Evolutionary conservation across 2,888 invertebrate genomes (phyloP).

Genomic region (Miltochrista miniata): DNA sequence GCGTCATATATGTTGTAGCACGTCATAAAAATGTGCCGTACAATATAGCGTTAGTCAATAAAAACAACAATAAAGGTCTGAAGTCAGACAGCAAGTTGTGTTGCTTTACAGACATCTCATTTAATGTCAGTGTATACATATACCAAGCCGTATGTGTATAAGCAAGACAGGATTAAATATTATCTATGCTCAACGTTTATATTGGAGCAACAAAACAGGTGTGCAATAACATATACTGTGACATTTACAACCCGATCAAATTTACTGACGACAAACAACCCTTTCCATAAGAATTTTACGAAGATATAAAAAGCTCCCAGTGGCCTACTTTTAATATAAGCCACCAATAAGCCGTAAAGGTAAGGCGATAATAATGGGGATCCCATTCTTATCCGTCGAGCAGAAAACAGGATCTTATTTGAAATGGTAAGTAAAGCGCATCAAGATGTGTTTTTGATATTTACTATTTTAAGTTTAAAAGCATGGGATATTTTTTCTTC

Average conservation of each 20-base stretch:
- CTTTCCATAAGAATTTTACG: neutral
- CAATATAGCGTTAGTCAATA: slow-evolving; percentile 14
- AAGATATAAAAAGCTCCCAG: slow-evolving; percentile 31
- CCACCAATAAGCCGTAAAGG: slow-evolving; percentile 25
- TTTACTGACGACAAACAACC: too few species aligned
- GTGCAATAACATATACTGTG: neutral
- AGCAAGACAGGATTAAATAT: too few species aligned
- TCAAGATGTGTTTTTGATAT: too few species aligned
- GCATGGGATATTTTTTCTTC: too few species aligned
- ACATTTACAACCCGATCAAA: too few species aligned
- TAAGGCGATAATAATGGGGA: slow-evolving; percentile 41
- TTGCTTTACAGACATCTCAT: too few species aligned
- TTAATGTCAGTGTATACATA: too few species aligned
- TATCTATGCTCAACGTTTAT: too few species aligned
- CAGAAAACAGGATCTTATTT: slow-evolving; percentile 51
- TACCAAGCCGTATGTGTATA: too few species aligned
- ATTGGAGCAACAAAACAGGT: neutral
- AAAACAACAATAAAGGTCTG: slow-evolving; percentile 18
- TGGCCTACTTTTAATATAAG: slow-evolving; percentile 41
- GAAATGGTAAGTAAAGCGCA: slow-evolving; percentile 16
- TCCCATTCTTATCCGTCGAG: slow-evolving; percentile 54
- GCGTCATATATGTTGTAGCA: neutral
- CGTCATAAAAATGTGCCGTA: slow-evolving; percentile 7
- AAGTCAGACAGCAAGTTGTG: slow-evolving; percentile 3
- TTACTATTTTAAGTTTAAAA: too few species aligned